Conservation (phyloP, 2,113 vertebrate genomes). For the Rhabdomys dilectus region DNA sequence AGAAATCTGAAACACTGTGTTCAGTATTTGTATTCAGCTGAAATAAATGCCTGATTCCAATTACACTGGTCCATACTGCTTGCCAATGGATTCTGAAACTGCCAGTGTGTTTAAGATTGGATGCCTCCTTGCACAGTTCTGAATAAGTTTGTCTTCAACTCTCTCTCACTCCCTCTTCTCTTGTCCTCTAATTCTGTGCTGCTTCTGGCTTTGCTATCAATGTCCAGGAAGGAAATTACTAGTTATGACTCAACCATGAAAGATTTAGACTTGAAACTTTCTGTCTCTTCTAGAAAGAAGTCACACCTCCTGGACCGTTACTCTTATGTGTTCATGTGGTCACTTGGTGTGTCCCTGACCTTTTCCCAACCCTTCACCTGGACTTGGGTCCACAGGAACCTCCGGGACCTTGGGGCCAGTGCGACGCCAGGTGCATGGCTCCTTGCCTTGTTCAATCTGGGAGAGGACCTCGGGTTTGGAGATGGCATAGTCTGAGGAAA, state of each 20-base stretch:
- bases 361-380: conserved; percentile 74
- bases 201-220: not conserved
- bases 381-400: conserved; percentile 73
- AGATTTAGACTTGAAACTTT: not conserved
- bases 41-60: not conserved
- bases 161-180: not conserved
- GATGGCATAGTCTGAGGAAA: conserved; percentile 79
- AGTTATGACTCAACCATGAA: not conserved
- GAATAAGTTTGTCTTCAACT: not conserved
- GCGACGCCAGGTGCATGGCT: conserved; percentile 67
- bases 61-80: not conserved
- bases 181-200: not conserved
- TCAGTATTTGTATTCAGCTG: not conserved
- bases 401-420: conserved; percentile 47
- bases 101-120: not conserved
- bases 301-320: not conserved
- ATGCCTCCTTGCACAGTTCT: not conserved
- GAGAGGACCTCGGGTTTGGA: conserved; percentile 82
- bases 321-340: not conserved
- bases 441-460: conserved; percentile 77
- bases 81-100: not conserved
- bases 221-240: not conserved
- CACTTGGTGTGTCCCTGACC: not conserved
- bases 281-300: not conserved
- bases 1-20: not conserved